These are phyloP conservation scores for Vimba vimba DNA, from an alignment of 2,113 vertebrate genomes.

Conservation along the genomic window DNA sequence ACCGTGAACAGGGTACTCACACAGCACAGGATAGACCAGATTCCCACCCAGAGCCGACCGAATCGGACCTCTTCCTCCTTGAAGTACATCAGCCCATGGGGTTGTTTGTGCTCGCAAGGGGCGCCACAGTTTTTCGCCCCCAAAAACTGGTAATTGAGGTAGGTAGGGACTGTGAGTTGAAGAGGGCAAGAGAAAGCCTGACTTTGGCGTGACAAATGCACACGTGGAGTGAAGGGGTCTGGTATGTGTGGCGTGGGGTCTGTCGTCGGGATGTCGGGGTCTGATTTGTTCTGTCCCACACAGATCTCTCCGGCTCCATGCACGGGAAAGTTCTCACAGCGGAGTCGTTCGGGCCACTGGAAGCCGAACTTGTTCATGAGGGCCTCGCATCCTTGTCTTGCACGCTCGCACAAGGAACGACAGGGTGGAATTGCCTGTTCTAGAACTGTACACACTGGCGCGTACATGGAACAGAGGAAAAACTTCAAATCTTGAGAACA, in stretches of 20 bases:
- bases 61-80: slow-evolving; percentile 87
- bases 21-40: slow-evolving; percentile 87
- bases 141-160: slow-evolving; percentile 88
- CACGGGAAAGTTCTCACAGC: slow-evolving; percentile 84
- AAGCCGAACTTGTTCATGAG: slow-evolving; percentile 91
- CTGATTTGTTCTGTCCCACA: slow-evolving; percentile 87
- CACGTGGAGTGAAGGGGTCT: slow-evolving; percentile 69
- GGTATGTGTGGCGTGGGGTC: slow-evolving; percentile 73
- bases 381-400: slow-evolving; percentile 84
- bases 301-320: slow-evolving; percentile 86
- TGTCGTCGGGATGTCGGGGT: slow-evolving; percentile 70
- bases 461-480: slow-evolving; percentile 88
- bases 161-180: slow-evolving; percentile 87
- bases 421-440: slow-evolving; percentile 87
- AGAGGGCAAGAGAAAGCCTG: slow-evolving; percentile 86
- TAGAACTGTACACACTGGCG: slow-evolving; percentile 86
- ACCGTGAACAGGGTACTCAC: slow-evolving; percentile 90
- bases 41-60: slow-evolving; percentile 87
- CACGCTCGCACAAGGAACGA: slow-evolving; percentile 83
- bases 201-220: slow-evolving; percentile 37
- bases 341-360: slow-evolving; percentile 85
- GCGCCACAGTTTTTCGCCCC: slow-evolving; percentile 90
- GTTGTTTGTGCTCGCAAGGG: slow-evolving; percentile 84
- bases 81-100: slow-evolving; percentile 90
- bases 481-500: slow-evolving; percentile 83